Base-by-base conservation (phyloP, 2,888 invertebrate genomes). In the Xylocampa areola region DNA sequence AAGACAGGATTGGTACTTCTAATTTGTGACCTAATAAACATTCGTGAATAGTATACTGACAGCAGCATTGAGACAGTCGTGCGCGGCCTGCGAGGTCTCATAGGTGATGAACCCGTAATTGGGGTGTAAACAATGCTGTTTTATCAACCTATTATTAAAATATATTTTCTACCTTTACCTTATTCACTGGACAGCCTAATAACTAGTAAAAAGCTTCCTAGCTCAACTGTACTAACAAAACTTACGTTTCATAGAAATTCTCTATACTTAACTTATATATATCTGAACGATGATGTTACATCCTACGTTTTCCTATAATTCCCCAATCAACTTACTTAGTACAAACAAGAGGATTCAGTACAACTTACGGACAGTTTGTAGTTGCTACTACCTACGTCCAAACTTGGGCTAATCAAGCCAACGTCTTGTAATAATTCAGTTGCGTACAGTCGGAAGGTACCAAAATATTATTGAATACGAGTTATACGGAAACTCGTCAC, bases 21-120 rank as follows among this genome's bases (percentile, higher is more conserved):
- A n/a, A n/a, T n/a, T n/a, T n/a, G n/a, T n/a, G n/a, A n/a, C n/a
- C n/a, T n/a, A n/a, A n/a, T n/a, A n/a, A n/a, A n/a, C n/a, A n/a
- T n/a, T n/a, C n/a, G n/a, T n/a, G n/a, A n/a, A n/a, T n/a, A n/a
- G n/a, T n/a, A n/a, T n/a, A 76, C 80, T 67, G 3, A 90, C 90
- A 74, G 89, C 87, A 30, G 89, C 87, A 77, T 77, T 79, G 79
- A 98, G 95, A 79, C 97, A 97, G 82, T 95, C 96, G 84, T 95
- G 95, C 55, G 98, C 98, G 47, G 97, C 96, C 76, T 96, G 95
- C 59, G 96, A 68, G 67, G 52, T 97, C 86, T 98, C 98, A 92
- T 98, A 99, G 7, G 98, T 98, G 79, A 99, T 97, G 92, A 99
- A 99, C 48, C 99, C 98, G 93, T 98, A 99, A 92, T 98, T 98